Evolutionary conservation across 2,113 vertebrate genomes (phyloP).

Genomic region (Morone chrysops): DNA sequence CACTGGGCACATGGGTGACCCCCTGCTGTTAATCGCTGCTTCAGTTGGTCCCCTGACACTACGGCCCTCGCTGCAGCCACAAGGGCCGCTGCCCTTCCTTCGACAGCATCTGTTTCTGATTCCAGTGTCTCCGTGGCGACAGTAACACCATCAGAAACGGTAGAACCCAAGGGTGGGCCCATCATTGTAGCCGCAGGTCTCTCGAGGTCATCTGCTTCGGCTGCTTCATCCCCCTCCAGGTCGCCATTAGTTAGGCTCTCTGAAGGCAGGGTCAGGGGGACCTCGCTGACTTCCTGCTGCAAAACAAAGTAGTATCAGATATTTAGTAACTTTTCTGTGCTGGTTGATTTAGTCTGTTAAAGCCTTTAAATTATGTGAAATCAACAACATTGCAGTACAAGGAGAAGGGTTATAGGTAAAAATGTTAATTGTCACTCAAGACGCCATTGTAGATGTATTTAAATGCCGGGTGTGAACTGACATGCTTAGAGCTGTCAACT

Average conservation of each 20-base stretch:
- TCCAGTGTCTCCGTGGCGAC: conserved; percentile 50
- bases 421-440: too few relatives aligned
- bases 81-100: conserved; percentile 60
- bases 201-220: conserved; percentile 56
- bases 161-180: conserved; percentile 28
- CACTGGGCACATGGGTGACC: conserved; percentile 95
- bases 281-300: conserved; percentile 81
- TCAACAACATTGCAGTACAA: not conserved
- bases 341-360: conserved; percentile 1
- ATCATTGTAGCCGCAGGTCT: not conserved
- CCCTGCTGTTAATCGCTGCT: conserved; percentile 87
- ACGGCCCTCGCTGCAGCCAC: conserved; percentile 64
- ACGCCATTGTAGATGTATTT: too few relatives aligned
- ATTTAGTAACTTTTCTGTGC: not conserved
- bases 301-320: conserved; percentile 48
- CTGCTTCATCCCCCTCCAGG: conserved; percentile 62
- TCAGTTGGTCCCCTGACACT: conserved; percentile 83
- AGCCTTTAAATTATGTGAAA: not conserved
- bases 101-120: not conserved
- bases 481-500: too few relatives aligned
- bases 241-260: conserved; percentile 74
- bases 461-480: too few relatives aligned
- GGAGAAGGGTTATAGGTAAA: too few relatives aligned
- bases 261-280: conserved; percentile 67
- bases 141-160: not conserved